phyloP scores from a whole-genome alignment of 2,797 vertebrate species.

The Coranthus polyacanthus region DNA sequence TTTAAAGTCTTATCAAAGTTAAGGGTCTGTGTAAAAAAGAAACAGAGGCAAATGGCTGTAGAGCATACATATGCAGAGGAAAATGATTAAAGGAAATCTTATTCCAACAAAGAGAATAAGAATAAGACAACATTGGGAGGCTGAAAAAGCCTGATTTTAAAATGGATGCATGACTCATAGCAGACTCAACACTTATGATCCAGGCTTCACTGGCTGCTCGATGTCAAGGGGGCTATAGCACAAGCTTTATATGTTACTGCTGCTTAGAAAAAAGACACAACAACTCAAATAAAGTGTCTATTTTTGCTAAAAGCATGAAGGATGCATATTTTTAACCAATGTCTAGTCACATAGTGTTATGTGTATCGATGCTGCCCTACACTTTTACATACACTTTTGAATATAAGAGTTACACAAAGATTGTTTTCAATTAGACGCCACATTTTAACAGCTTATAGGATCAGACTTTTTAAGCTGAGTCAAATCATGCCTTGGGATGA shows the following conservation, averaged over 20 bases:
- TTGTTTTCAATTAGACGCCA: slow-evolving; percentile 17
- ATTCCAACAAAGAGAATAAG: slow-evolving; percentile 53
- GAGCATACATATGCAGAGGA: slow-evolving; percentile 9
- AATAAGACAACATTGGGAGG: slow-evolving; percentile 42
- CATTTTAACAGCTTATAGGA: slow-evolving; percentile 49
- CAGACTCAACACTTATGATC: slow-evolving; percentile 52
- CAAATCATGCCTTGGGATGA: slow-evolving; percentile 41
- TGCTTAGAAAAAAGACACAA: slow-evolving; percentile 11
- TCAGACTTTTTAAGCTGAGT: slow-evolving; percentile 53
- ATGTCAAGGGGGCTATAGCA: slow-evolving; percentile 24
- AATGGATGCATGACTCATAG: slow-evolving; percentile 44
- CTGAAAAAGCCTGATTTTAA: slow-evolving; percentile 42
- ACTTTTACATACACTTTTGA: neutral
- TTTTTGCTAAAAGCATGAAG: slow-evolving; percentile 14
- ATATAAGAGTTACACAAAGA: neutral
- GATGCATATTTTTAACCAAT: slow-evolving; percentile 12
- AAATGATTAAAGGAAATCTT: slow-evolving; percentile 64
- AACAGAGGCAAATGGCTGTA: slow-evolving; percentile 29
- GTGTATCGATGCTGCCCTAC: slow-evolving; percentile 23
- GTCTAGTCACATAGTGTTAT: slow-evolving; percentile 10
- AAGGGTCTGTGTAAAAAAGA: slow-evolving; percentile 46
- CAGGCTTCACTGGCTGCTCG: slow-evolving; percentile 45
- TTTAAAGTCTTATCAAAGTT: slow-evolving; percentile 70
- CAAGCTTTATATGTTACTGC: slow-evolving; percentile 8
- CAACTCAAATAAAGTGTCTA: neutral